phyloP scores from a whole-genome alignment of 2,888 invertebrate species.

The Mimas tiliae region DNA sequence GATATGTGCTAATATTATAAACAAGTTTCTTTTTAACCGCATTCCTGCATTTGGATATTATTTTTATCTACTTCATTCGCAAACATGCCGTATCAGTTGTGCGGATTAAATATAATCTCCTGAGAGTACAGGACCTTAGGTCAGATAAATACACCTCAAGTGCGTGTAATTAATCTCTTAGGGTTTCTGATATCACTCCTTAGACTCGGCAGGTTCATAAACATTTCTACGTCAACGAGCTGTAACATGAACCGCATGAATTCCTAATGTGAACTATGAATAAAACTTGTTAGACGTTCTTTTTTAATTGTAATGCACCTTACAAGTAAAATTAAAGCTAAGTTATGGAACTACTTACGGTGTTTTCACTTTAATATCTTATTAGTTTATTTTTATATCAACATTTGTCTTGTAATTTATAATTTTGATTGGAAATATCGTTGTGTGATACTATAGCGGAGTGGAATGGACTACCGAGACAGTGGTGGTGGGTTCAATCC shows the following conservation, averaged over 20 bases:
- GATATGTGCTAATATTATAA: background rate
- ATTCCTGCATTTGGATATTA: conserved; percentile 14
- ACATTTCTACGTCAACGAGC: conserved; percentile 13
- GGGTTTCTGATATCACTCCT: conserved; percentile 20
- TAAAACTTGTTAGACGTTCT: conserved; percentile 10
- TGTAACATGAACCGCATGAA: conserved; percentile 13
- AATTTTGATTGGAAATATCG: too few species aligned
- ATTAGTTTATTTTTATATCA: background rate
- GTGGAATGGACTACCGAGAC: too few species aligned
- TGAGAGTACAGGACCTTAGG: conserved; percentile 11
- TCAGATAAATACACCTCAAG: conserved; percentile 23
- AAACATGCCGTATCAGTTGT: conserved; percentile 15
- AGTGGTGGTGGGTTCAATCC: too few species aligned
- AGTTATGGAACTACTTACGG: background rate
- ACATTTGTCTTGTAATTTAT: too few species aligned
- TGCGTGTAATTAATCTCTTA: conserved; percentile 22
- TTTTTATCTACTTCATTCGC: conserved; percentile 19
- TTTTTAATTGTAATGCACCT: conserved; percentile 4
- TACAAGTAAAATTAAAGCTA: background rate
- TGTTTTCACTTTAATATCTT: background rate
- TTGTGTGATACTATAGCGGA: too few species aligned
- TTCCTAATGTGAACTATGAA: conserved; percentile 21
- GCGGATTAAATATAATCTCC: conserved; percentile 24
- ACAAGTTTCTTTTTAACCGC: background rate
- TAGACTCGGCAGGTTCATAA: conserved; percentile 6